Evolutionary conservation across 1,140 invertebrate species (phyloP), one percentile per base, ranked within the genome.

Genomic region (Himalopsyche phryganea): DNA sequence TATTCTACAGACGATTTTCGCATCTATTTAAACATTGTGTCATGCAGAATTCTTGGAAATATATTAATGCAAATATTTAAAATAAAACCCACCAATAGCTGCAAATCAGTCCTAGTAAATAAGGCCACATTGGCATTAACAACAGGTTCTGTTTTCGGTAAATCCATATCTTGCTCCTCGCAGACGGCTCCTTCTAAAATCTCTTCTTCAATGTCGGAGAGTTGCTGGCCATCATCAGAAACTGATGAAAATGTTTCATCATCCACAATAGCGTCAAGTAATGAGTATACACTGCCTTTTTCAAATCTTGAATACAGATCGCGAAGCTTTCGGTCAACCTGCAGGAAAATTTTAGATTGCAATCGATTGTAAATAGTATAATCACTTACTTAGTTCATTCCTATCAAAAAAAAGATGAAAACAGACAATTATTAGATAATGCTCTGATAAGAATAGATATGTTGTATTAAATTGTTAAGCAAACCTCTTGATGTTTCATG

Each of bases 251-350:
- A 61, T 15, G 36, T 54, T 33, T 72, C 74, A 28, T 82, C 79
- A 53, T 87, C 83, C 23, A 91, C 68, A 63, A 93, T 81, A 5
- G 79, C 71, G 63, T 91, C 89, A 58, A 92, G 74, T 47, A 92
- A 78, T 32, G 84, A 83, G n/a, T 84, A 83, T 41, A 92, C 80
- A 40, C 83, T 85, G 68, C 88, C 84, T 71, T 86, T 86, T 63
- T 92, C 87, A 70, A 94, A 91, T 56, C 82, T 81, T 2, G 77
- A 79, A 71, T 91, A 92, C 6, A 94, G 71, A 70, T 92, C 89
- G 50, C 63, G 23, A 32, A 58, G 28, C 33, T 65, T 58, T 1
- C 61, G 53, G 33, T 60, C 52, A 2, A 60, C 23, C 23, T 28
- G 23, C 23, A 9, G n/a, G n/a, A n/a, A n/a, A n/a, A n/a, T n/a